Base-by-base conservation (phyloP, 2,113 vertebrate genomes). In the Rhineura floridana region DNA sequence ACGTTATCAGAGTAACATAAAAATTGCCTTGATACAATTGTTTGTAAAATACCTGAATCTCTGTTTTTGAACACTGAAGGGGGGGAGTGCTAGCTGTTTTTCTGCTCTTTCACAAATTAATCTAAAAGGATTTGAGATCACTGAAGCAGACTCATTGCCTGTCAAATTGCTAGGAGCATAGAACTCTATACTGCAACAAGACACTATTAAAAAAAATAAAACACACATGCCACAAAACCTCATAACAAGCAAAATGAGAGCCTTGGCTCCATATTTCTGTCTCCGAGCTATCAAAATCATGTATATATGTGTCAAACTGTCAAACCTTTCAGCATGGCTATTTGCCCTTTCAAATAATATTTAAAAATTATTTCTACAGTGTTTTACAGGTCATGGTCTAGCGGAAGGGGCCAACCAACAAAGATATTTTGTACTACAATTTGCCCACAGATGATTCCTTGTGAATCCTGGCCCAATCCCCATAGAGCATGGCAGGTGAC, bases 91-190 rank as follows among this genome's bases (percentile, higher is more conserved):
- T 95, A 96, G 97, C 94, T 96, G 93, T 97, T 98, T 98, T 98
- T 97, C 97, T 96, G 96, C 96, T 97, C 92, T 89, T 96, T 97
- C 96, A 81, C 96, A 98, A 98, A 98, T 98, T 97, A 98, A 96
- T 97, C 96, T 96, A 95, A 96, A 96, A 95, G 92, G 93, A 96
- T 96, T 97, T 96, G 93, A 95, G 95, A 96, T 96, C 97, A 96
- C 93, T 97, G 97, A 96, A 96, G 97, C 97, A 96, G 91, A 96
- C 95, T 96, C 92, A 33, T 92, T 88, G 94, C 96, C 95, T 96
- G 96, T 96, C 94, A 96, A 92, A 95, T 89, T 88, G 95, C 95
- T 93, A 55, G 95, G 91, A 96, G 96, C 92, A 0, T 91, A 95
- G 73, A 87, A 94, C 94, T 94, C 94, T 86, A 93, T 91, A 94